Conservation (phyloP, 2,888 invertebrate genomes). For the Temnothorax rugatulus region DNA sequence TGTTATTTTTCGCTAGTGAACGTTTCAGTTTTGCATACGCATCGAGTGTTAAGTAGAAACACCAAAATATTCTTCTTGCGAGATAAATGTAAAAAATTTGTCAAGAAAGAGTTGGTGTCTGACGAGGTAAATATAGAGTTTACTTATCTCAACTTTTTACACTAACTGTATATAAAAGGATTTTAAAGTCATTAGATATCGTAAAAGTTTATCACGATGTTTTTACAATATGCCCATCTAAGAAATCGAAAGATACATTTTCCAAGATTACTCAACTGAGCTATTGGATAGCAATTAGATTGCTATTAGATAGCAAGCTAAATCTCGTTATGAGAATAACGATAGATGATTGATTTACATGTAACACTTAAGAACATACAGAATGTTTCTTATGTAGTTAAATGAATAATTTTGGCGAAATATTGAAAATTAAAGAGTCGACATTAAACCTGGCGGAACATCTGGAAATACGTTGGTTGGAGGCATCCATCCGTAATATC, state of each 20-base stretch:
- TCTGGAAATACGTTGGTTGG: conserved; percentile 91
- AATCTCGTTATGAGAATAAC: not conserved
- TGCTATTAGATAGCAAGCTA: not conserved
- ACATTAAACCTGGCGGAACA: conserved; percentile 85
- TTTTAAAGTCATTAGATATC: not conserved
- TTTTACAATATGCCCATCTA: not conserved
- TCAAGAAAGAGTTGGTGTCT: not conserved
- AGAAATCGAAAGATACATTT: not conserved
- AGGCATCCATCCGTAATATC: conserved; percentile 97
- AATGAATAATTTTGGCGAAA: not conserved
- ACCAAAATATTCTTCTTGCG: not conserved
- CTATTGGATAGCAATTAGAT: not conserved
- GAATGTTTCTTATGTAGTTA: not conserved
- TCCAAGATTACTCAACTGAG: not conserved
- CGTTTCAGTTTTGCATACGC: not conserved
- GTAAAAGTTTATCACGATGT: not conserved
- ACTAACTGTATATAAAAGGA: not conserved
- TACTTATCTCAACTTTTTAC: not conserved
- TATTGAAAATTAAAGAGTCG: not conserved
- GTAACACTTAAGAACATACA: not conserved
- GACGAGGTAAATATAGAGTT: not conserved
- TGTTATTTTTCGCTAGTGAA: not conserved
- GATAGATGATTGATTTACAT: not conserved
- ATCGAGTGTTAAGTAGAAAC: not conserved
- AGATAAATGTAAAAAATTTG: not conserved